These are phyloP conservation scores for Dusona sp. DNA, from an alignment of 2,888 invertebrate species.

Conservation along the genomic window DNA sequence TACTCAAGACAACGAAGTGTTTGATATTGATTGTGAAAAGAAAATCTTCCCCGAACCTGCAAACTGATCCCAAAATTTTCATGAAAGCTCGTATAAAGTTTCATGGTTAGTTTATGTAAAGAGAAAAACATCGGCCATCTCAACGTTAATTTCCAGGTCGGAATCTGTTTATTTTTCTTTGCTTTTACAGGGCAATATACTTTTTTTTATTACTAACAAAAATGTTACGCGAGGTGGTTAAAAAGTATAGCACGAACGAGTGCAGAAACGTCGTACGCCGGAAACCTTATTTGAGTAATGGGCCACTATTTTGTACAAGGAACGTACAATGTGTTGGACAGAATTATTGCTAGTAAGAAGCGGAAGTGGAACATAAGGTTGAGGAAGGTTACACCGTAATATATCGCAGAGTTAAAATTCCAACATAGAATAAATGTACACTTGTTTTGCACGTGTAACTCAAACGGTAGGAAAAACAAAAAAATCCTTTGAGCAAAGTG, in stretches of 20 bases:
- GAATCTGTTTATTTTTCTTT: not conserved
- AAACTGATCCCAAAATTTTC: not conserved
- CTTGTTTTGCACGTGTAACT: not conserved
- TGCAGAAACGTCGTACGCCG: conserved; percentile 7
- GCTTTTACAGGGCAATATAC: not conserved
- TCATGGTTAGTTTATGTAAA: not conserved
- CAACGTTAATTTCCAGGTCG: not conserved
- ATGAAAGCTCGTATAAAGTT: not conserved
- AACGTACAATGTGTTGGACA: conserved; percentile 16
- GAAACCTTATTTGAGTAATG: conserved; percentile 18
- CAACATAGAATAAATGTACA: not conserved
- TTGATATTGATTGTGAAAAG: not conserved
- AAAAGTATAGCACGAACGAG: conserved; percentile 2
- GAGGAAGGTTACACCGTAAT: not conserved
- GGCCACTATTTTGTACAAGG: not conserved
- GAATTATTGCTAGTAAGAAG: conserved; percentile 10
- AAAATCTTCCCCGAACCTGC: not conserved
- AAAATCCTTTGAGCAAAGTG: not conserved
- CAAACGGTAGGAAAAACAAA: not conserved
- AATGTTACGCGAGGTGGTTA: conserved; percentile 1
- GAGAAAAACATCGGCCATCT: not conserved
- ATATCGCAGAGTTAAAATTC: not conserved
- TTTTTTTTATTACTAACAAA: not conserved
- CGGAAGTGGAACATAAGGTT: conserved; percentile 10
- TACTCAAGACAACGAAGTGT: not conserved